Percentiles rank a stretch among this genome's conserved stretches.
Evolutionary conservation across 23 tunicate species (phyloP).

Genomic region (Styela clava): DNA sequence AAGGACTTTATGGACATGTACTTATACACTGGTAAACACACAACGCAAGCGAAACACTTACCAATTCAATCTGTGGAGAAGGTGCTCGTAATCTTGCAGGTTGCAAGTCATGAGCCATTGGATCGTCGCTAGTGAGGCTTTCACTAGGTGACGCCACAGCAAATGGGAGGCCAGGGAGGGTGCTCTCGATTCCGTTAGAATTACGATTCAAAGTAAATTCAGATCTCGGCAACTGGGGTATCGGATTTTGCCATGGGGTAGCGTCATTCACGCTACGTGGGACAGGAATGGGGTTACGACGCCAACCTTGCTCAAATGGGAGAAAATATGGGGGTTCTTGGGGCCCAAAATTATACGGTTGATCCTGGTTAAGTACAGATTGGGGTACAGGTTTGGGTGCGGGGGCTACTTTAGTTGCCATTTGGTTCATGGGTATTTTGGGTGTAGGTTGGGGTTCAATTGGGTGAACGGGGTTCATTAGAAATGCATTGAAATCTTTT

Average conservation of each 20-base stretch:
- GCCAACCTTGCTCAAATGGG: constrained; percentile 44
- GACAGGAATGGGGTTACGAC: constrained; percentile 44
- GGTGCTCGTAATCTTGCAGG: not conserved
- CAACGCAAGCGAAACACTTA: too few species aligned
- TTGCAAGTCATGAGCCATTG: not conserved
- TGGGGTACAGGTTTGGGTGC: constrained; percentile 46
- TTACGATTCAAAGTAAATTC: not conserved
- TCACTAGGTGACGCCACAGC: constrained; percentile 22
- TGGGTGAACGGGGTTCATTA: constrained; percentile 10
- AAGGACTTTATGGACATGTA: too few species aligned
- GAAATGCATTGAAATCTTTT: constrained; percentile 14
- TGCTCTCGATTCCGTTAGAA: not conserved
- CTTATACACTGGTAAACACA: too few species aligned
- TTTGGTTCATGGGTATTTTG: constrained; percentile 27
- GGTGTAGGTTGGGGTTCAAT: constrained; percentile 8
- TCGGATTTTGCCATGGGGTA: not conserved
- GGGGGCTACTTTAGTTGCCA: not conserved
- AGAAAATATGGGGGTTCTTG: constrained; percentile 25
- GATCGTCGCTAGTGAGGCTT: not conserved
- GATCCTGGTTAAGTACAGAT: constrained; percentile 45
- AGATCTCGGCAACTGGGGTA: not conserved
- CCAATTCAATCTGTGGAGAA: not conserved
- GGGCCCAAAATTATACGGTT: constrained; percentile 32
- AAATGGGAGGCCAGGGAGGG: not conserved
- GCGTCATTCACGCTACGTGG: constrained; percentile 39